A percentile compares a stretch with the other conserved stretches of the same genome.
These are phyloP conservation scores for Perdita meconis DNA, from an alignment of 2,888 invertebrate genomes.

Conservation along the genomic window DNA sequence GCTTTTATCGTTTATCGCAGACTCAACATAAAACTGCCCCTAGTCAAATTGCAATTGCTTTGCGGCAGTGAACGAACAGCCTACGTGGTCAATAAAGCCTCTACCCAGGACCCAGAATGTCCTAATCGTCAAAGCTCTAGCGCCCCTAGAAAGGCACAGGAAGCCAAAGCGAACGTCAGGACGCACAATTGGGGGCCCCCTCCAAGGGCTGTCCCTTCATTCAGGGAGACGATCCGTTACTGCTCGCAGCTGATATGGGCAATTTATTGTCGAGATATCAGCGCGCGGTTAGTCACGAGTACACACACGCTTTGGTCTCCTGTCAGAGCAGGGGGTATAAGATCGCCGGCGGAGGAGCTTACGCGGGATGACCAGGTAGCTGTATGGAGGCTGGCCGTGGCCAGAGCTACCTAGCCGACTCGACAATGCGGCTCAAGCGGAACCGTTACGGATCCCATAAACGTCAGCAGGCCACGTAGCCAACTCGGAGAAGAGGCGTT, in stretches of 20 bases:
- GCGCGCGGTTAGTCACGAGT: constrained; percentile 68
- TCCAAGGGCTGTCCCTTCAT: constrained; percentile 31
- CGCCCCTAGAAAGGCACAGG: neutral
- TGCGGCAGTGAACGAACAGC: no score
- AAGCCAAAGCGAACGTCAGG: neutral
- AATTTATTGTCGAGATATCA: constrained; percentile 78
- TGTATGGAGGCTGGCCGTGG: constrained; percentile 55
- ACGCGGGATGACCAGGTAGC: constrained; percentile 57
- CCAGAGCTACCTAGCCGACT: constrained; percentile 43
- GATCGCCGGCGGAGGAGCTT: constrained; percentile 64
- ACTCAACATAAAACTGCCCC: no score
- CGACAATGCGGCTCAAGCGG: constrained; percentile 66
- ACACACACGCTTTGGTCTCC: constrained; percentile 14
- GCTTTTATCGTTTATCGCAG: no score
- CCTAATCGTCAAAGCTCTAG: no score
- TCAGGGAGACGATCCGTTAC: constrained; percentile 53
- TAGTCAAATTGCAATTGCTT: no score
- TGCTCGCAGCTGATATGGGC: constrained; percentile 71
- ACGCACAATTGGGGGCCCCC: constrained; percentile 13
- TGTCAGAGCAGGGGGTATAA: constrained; percentile 49
- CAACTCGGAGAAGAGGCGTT: constrained; percentile 28
- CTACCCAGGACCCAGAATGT: no score
- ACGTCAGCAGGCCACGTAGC: constrained; percentile 70
- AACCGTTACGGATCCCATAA: constrained; percentile 71
- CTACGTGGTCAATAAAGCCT: no score